These are phyloP conservation scores for Paracentrotus lividus DNA, from an alignment of 53 echinoderm and acorn worm species.

Conservation along the genomic window DNA sequence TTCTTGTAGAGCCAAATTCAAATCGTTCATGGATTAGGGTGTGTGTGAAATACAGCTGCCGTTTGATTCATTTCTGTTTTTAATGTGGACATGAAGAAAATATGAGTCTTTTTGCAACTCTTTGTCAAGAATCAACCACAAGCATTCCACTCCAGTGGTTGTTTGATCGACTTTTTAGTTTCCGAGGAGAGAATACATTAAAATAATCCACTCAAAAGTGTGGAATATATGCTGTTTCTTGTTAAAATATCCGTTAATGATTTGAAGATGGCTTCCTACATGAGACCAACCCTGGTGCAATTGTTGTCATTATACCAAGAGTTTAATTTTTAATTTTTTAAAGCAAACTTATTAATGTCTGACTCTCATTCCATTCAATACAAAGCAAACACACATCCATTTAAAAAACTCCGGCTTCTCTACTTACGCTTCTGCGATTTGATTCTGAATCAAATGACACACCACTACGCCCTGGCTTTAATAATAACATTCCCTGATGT, in stretches of 20 bases:
- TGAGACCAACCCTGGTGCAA: slow-evolving; percentile 41
- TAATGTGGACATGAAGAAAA: not conserved
- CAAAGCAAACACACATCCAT: slow-evolving; percentile 58
- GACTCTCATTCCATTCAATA: slow-evolving; percentile 67
- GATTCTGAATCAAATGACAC: slow-evolving; percentile 7
- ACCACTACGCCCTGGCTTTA: slow-evolving; percentile 29
- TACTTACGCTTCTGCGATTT: slow-evolving; percentile 52
- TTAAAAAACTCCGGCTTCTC: slow-evolving; percentile 53
- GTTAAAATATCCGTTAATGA: not conserved
- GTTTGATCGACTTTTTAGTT: not conserved
- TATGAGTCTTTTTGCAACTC: not conserved
- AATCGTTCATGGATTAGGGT: not conserved
- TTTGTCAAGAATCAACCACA: not conserved
- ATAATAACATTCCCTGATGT: slow-evolving; percentile 29
- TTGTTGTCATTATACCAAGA: slow-evolving; percentile 47
- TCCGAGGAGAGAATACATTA: not conserved
- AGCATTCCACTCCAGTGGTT: not conserved
- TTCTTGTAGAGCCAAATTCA: slow-evolving; percentile 23
- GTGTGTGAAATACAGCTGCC: not conserved
- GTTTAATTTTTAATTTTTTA: slow-evolving; percentile 6
- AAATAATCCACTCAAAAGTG: not conserved
- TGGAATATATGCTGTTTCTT: not conserved
- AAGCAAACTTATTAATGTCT: slow-evolving; percentile 31
- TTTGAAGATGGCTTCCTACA: slow-evolving; percentile 9
- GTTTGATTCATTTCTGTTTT: not conserved